Evolutionary conservation across 2,888 invertebrate species (phyloP).

Genomic region (Nipponacmea schrenckii): DNA sequence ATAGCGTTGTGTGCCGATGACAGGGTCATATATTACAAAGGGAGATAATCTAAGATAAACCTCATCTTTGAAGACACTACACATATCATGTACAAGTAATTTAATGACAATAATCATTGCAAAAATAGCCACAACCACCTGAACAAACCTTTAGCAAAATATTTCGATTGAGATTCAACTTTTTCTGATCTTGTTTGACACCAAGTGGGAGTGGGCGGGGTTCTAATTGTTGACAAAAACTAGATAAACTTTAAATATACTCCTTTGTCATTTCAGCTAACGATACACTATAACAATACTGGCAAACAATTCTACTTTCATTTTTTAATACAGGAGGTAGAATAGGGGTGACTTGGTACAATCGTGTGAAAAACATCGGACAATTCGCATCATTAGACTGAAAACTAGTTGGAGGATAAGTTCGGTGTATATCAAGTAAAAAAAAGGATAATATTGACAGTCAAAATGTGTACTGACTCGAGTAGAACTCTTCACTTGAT

Average conservation of each 20-base stretch:
- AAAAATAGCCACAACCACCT: neutral
- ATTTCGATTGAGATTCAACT: slow-evolving; percentile 2
- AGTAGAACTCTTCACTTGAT: neutral
- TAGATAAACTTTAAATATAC: slow-evolving; percentile 8
- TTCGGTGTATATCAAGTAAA: neutral
- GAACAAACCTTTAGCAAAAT: slow-evolving; percentile 2
- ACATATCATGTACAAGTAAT: neutral
- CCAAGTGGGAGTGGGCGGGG: slow-evolving; percentile 1
- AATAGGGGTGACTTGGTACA: slow-evolving; percentile 2
- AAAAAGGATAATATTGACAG: slow-evolving; percentile 6
- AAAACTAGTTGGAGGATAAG: neutral
- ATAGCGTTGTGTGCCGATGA: neutral
- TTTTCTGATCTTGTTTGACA: neutral
- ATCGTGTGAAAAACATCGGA: neutral
- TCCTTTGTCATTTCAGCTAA: neutral
- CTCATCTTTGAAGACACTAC: neutral
- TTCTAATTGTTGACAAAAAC: slow-evolving; percentile 2
- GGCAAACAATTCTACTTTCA: slow-evolving; percentile 3
- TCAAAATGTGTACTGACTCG: neutral
- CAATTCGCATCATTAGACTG: slow-evolving; percentile 1
- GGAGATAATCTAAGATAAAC: too few relatives aligned
- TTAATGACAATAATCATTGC: neutral
- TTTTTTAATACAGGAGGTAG: neutral
- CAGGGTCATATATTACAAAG: neutral
- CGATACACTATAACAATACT: neutral